Base-by-base conservation (phyloP, 2,888 invertebrate genomes). In the Mongoloraphidia duomilia region DNA sequence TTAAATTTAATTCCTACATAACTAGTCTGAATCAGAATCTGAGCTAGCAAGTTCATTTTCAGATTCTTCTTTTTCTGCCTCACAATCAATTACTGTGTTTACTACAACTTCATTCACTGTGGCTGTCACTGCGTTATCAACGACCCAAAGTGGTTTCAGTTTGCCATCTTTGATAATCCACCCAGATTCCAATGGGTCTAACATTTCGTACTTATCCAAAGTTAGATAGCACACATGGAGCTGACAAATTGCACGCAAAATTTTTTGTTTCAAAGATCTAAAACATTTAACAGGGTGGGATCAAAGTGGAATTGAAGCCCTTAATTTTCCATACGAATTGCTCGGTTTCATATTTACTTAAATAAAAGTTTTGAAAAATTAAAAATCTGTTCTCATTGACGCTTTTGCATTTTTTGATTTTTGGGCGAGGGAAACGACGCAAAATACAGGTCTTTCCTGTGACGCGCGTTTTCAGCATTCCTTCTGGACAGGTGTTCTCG, bases 211-310 rank as follows among this genome's bases (percentile, higher is more conserved):
- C 26, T 47, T 44, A 42, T 49, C 51, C 55, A 57, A 49, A 41
- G 57, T 58, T 11, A 56, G 54, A 56, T 57, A 54, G 34, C 41
- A 35, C 57, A 56, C 57, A 58, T 59, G 1, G 57, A 55, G 53
- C 55, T 57, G 26, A 57, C 57, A 48, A 53, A 55, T 55, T 48
- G 53, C 56, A 51, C 54, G 53, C 51, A 55, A 54, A 45, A 52
- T 54, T 56, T 57, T 59, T 44, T 58, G 56, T 44, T 33, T 51
- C 37, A 56, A 50, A 51, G 57, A 57, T 52, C 47, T 55, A 55
- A 54, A 57, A 52, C 56, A 57, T n/a, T n/a, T n/a, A n/a, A n/a
- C n/a, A n/a, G 52, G 56, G 56, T 54, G 56, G 58, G 49, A 58
- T 52, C 44, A 44, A 44, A 40, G 50, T 55, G 44, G 56, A 56